Conservation (phyloP, 2,113 vertebrate genomes). For the Ia io region DNA sequence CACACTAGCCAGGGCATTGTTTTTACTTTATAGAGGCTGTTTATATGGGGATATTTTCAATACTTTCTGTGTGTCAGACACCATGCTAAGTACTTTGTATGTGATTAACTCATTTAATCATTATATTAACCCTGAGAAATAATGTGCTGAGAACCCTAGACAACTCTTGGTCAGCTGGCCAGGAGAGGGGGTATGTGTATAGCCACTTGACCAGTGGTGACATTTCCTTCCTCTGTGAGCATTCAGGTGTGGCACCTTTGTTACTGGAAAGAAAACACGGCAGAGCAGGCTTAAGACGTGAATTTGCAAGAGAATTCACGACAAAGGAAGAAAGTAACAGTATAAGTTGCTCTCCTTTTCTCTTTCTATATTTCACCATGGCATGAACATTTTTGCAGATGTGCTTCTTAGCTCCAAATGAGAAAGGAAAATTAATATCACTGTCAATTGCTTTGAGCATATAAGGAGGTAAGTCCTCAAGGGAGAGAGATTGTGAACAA, state of each 20-base stretch:
- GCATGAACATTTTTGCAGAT: neutral
- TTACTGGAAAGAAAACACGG: neutral
- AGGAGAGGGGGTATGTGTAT: neutral
- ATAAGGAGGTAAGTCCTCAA: neutral
- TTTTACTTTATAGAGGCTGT: conserved; percentile 7
- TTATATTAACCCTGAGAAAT: neutral
- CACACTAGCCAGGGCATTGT: neutral
- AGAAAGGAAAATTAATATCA: neutral
- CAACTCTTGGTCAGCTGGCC: neutral
- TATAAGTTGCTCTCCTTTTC: neutral
- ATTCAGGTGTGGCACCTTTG: neutral
- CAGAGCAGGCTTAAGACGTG: neutral
- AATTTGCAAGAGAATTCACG: neutral
- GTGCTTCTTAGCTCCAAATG: neutral
- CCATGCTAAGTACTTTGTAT: neutral
- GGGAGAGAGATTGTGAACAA: neutral
- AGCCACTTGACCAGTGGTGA: neutral
- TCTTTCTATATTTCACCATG: neutral
- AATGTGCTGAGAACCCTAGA: neutral
- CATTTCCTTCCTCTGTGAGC: neutral
- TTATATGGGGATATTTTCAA: neutral
- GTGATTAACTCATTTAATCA: neutral
- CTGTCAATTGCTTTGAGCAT: neutral
- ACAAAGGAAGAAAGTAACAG: neutral
- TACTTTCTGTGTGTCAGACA: neutral